A percentile compares a stretch with the other conserved stretches of the same genome.
These are phyloP conservation scores for Parotia lawesii DNA, from an alignment of 2,113 vertebrate species.

Conservation along the genomic window DNA sequence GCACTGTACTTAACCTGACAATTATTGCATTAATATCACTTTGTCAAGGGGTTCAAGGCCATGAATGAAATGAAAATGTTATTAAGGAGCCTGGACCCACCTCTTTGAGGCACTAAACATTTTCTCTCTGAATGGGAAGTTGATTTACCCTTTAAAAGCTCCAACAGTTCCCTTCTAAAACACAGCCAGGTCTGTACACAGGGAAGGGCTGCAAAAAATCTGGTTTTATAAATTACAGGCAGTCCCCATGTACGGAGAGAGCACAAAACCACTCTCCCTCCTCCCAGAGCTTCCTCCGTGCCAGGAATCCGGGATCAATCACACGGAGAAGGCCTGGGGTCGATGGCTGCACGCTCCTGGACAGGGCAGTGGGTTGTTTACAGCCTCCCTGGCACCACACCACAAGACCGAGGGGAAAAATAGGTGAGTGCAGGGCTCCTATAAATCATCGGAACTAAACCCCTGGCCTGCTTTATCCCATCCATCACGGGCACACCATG, in stretches of 20 bases:
- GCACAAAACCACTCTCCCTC: neutral
- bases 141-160: neutral
- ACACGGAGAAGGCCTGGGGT: neutral
- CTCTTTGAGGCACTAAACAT: neutral
- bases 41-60: neutral
- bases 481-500: neutral
- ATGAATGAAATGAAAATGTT: neutral
- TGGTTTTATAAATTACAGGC: accelerated
- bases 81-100: neutral
- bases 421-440: neutral
- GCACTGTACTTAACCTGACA: neutral
- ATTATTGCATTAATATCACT: neutral
- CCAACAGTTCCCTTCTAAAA: neutral
- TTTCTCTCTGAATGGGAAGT: neutral
- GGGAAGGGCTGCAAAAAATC: neutral
- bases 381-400: constrained; percentile 32
- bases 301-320: neutral
- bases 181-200: neutral
- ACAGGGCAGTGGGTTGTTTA: constrained; percentile 46
- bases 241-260: accelerated
- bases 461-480: neutral
- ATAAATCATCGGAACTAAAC: constrained; percentile 25
- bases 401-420: neutral
- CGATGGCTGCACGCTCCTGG: neutral
- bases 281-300: neutral